Conservation (phyloP, 2,888 invertebrate species). For the Neocrepidodera transversa region DNA sequence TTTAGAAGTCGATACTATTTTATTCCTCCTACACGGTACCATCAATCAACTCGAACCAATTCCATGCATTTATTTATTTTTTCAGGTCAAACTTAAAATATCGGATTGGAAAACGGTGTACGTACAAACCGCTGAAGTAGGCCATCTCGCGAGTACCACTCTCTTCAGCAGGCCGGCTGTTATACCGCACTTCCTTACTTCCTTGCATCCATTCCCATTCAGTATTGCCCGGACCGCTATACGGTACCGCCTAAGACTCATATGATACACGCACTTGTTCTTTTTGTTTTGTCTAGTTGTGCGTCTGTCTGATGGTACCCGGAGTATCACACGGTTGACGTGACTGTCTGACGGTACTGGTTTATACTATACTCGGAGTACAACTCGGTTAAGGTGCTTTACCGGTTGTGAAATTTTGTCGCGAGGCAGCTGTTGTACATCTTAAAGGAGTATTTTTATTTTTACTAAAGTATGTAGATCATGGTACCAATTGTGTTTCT, state of each 20-base stretch:
- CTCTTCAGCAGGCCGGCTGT: not conserved
- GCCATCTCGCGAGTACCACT: conserved; percentile 5
- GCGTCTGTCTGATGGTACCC: not conserved
- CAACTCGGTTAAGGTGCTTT: too few species aligned
- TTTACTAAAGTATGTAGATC: not conserved
- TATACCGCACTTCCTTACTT: not conserved
- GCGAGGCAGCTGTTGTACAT: not conserved
- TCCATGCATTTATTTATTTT: not conserved
- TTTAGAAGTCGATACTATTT: too few species aligned
- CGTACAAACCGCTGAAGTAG: not conserved
- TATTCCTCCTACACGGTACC: not conserved
- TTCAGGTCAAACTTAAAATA: not conserved
- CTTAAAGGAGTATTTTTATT: not conserved
- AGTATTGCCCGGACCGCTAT: not conserved
- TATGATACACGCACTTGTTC: not conserved
- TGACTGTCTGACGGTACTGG: too few species aligned
- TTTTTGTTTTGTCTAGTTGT: conserved; percentile 1
- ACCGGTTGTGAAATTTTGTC: not conserved
- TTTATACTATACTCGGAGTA: too few species aligned
- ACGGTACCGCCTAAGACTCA: not conserved
- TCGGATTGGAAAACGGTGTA: not conserved
- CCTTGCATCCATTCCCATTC: not conserved
- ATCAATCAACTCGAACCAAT: not conserved
- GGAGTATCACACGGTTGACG: not conserved
- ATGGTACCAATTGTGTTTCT: not conserved